Base-by-base conservation (phyloP, 2,888 invertebrate species). In the Chamaedrilus cognettii region DNA sequence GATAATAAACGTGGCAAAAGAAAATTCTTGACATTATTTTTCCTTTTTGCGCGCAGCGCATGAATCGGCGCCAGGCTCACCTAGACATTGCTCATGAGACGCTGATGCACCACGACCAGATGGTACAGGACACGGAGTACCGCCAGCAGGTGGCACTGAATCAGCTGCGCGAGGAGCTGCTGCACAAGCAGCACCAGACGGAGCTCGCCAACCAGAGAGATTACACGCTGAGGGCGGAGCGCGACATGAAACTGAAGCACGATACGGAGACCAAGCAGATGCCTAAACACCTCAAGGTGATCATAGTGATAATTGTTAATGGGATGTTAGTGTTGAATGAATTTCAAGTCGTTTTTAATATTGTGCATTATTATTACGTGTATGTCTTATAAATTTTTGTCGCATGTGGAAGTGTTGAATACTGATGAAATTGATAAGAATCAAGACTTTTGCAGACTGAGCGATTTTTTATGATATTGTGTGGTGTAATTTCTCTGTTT, bases 251-350 rank as follows among this genome's bases (percentile, higher is more conserved):
- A 77, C 97, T 97, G 86, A 96, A 96, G 80, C 99, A 99, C 85
- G 94, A 96, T 66, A 86, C 96, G 75, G 96, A 99, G 86, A 89
- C 96, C 77, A 95, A 97, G 82, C 97, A 98, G 83, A 98, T 98
- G 86, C 99, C 99, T 66, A 96, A 98, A 86, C 96, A 97, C 86
- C 89, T 99, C 78, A 96, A 96, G 89, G 94, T 94, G 85, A n/a
- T 52, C 42, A 15, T 42, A 42, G 11, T n/a, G n/a, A n/a, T n/a
- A n/a, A n/a, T n/a, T n/a, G n/a, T n/a, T n/a, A n/a, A n/a, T n/a
- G n/a, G n/a, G n/a, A n/a, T n/a, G n/a, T n/a, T n/a, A n/a, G n/a
- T n/a, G n/a, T n/a, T n/a, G n/a, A n/a, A n/a, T n/a, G n/a, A n/a
- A n/a, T n/a, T n/a, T n/a, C n/a, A n/a, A n/a, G n/a, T n/a, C n/a